phyloP scores from a whole-genome alignment of 2,113 vertebrate genomes.

The Apistogramma diplotaenia region DNA sequence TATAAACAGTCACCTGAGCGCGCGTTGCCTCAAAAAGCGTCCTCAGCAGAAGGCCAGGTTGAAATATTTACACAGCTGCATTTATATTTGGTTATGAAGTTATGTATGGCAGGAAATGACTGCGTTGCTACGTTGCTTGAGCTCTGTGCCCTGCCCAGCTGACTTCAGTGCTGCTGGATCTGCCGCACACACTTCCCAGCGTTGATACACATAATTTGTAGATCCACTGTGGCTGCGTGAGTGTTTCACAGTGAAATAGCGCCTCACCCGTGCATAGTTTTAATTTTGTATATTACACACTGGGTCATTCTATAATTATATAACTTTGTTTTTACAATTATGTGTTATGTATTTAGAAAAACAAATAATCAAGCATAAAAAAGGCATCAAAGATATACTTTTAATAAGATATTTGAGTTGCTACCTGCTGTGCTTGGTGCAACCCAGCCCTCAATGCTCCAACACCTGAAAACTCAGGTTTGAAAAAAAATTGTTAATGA shows the following conservation, averaged over 20 bases:
- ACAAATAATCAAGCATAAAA: background rate
- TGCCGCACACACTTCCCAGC: background rate
- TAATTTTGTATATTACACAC: background rate
- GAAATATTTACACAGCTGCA: background rate
- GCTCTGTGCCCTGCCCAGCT: background rate
- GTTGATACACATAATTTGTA: background rate
- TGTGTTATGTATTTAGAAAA: background rate
- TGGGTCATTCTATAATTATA: no score
- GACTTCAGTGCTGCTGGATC: background rate
- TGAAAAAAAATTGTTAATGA: background rate
- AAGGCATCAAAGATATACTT: background rate
- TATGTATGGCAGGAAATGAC: background rate
- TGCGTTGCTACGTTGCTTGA: background rate
- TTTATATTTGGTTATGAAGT: constrained; percentile 14
- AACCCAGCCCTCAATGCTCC: background rate
- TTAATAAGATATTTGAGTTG: background rate
- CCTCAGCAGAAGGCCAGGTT: background rate
- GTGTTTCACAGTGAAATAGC: background rate
- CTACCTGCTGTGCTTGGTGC: background rate
- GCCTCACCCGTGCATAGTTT: background rate
- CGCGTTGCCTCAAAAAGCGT: background rate
- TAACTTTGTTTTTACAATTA: background rate
- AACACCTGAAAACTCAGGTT: background rate
- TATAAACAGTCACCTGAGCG: constrained; percentile 28
- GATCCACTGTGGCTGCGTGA: background rate